These are phyloP conservation scores for Hypomesus transpacificus DNA, from an alignment of 2,113 vertebrate genomes.

Conservation along the genomic window DNA sequence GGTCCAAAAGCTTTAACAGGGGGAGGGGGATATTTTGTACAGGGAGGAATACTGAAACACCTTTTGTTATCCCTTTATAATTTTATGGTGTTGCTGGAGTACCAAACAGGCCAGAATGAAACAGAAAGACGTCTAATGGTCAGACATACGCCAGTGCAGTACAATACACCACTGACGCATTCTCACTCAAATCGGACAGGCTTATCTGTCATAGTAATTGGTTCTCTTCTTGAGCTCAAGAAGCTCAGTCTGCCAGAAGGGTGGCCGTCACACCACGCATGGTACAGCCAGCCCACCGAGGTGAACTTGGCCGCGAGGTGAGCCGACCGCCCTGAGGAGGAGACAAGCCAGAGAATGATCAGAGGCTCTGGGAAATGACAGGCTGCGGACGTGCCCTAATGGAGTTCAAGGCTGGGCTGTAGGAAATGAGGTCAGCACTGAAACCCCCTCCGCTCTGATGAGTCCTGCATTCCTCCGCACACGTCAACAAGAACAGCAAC, in stretches of 20 bases:
- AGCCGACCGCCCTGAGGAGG: constrained; percentile 50
- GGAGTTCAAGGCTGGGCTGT: constrained; percentile 70
- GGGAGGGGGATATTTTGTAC: constrained; percentile 33
- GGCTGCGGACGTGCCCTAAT: constrained; percentile 62
- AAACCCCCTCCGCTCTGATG: constrained; percentile 42
- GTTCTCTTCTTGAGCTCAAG: too few species aligned
- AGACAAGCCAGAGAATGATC: constrained; percentile 63
- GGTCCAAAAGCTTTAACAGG: constrained; percentile 18
- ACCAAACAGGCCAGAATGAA: too few species aligned
- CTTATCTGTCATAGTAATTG: too few species aligned
- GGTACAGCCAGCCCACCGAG: constrained; percentile 32
- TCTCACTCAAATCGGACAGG: too few species aligned
- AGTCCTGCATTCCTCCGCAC: constrained; percentile 22
- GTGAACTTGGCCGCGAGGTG: constrained; percentile 47
- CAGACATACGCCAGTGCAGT: too few species aligned
- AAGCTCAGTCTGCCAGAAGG: too few species aligned
- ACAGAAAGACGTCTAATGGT: too few species aligned
- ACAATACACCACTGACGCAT: too few species aligned
- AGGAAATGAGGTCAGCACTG: constrained; percentile 58
- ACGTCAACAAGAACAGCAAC: constrained; percentile 46
- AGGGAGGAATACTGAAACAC: not conserved
- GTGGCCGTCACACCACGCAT: too few species aligned
- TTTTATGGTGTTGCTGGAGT: too few species aligned
- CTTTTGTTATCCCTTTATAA: not conserved
- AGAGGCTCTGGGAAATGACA: constrained; percentile 72